Conservation (phyloP, 2,113 vertebrate species). For the Elanoides forficatus region DNA sequence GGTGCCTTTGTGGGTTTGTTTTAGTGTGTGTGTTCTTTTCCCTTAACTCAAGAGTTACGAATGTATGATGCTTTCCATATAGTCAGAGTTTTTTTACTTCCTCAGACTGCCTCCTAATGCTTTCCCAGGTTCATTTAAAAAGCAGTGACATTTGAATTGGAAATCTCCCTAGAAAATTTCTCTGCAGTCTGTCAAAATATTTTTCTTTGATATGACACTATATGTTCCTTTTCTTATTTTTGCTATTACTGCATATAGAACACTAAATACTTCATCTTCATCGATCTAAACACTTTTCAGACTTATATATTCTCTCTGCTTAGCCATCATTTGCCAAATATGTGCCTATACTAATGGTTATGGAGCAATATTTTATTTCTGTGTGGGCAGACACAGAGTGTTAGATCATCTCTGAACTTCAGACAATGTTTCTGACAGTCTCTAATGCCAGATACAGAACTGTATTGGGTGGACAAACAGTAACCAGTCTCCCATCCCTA, state of each 20-base stretch:
- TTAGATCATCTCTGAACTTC: not conserved
- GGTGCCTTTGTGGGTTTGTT: not conserved
- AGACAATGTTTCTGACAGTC: not conserved
- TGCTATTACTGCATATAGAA: not conserved
- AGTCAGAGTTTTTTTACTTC: not conserved
- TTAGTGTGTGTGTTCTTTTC: not conserved
- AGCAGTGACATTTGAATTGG: not conserved
- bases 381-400: not conserved
- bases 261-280: not conserved
- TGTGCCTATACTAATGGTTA: not conserved
- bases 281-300: not conserved
- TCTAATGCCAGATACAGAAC: not conserved
- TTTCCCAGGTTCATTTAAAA: not conserved
- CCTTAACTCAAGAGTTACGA: not conserved
- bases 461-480: not conserved
- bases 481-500: not conserved
- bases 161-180: slow-evolving; percentile 4
- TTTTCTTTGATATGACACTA: not conserved
- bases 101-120: not conserved
- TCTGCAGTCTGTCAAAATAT: slow-evolving; percentile 23
- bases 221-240: slow-evolving; percentile 17
- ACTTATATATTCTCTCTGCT: not conserved
- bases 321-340: not conserved
- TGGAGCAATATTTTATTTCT: not conserved
- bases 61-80: not conserved